Evolutionary conservation across 2,797 vertebrate genomes (phyloP), one percentile per base, ranked within the genome.

Genomic region (Australoheros facetus): DNA sequence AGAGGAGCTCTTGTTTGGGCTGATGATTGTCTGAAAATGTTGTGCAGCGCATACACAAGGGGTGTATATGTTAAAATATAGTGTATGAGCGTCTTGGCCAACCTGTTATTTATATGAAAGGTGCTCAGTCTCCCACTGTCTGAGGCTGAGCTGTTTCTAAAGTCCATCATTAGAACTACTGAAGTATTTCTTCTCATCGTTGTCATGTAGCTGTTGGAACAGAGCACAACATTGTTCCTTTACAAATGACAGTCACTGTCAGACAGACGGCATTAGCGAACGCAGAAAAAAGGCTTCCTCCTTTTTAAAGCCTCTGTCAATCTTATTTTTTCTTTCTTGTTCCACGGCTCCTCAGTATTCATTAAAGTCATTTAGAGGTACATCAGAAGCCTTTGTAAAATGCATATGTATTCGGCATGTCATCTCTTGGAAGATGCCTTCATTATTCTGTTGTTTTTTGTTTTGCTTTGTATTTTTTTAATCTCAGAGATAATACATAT

Each of bases 211-310:
- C 90, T 90, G 85, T 91, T 88, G 90, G 89, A 95, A 91, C 89
- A 90, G 82, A 92, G 91, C 84, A 85, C 92, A 88, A 95, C 87
- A 89, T 87, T 90, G 92, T 92, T 93, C 89, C 91, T 91, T 94
- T 92, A 91, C 94, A 94, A 95, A 95, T 94, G 95, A 95, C 95
- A 94, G 92, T 94, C 85, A 93, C 93, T 95, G 94, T 94, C 95
- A 91, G 91, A 91, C 89, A 91, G 91, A 85, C 87, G 37, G 88
- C 91, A 94, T 94, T 93, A 92, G 93, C 16, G 81, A 85, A 85
- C 87, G 80, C 82, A 92, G 87, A 91, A 92, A 88, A 94, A 93
- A 90, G 88, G 80, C 85, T 82, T 90, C 80, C 83, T 91, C 88
- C 87, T 85, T 93, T 94, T 94, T 94, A 92, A 95, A 96, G 91